Conservation (phyloP, 2,888 invertebrate species). For the Drymonia ruficornis region DNA sequence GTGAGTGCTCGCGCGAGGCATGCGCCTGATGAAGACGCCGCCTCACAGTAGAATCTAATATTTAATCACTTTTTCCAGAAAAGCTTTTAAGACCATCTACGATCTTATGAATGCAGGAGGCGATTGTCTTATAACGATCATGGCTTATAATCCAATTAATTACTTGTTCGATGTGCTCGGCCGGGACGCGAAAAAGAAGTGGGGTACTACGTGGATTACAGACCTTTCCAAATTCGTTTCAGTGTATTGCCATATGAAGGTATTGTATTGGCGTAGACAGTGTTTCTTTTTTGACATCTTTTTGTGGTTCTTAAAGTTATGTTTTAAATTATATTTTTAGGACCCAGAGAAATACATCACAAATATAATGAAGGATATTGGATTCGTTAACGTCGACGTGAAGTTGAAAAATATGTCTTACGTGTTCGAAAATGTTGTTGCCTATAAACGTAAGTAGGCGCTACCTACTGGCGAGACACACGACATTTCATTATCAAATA, state of each 20-base stretch:
- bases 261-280: neutral
- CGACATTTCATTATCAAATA: no score
- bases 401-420: slow-evolving; percentile 11
- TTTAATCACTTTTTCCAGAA: neutral
- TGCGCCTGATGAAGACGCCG: no score
- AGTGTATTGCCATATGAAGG: slow-evolving; percentile 10
- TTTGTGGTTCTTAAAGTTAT: no score
- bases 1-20: no score
- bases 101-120: slow-evolving; percentile 8
- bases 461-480: no score
- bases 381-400: slow-evolving; percentile 10
- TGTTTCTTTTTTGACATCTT: no score
- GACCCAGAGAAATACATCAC: slow-evolving; percentile 8
- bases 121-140: slow-evolving; percentile 8
- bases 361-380: slow-evolving; percentile 7
- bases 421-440: neutral
- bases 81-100: slow-evolving; percentile 11
- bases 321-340: slow-evolving; percentile 2
- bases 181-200: slow-evolving; percentile 1
- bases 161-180: slow-evolving; percentile 4
- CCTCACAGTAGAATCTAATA: no score
- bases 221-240: slow-evolving; percentile 8
- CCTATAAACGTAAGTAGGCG: neutral
- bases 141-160: slow-evolving; percentile 1
- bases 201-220: slow-evolving; percentile 9